A percentile compares a stretch with the other conserved stretches of the same genome.
Conservation (phyloP, 1,140 invertebrate genomes). For the Papilio machaon region DNA sequence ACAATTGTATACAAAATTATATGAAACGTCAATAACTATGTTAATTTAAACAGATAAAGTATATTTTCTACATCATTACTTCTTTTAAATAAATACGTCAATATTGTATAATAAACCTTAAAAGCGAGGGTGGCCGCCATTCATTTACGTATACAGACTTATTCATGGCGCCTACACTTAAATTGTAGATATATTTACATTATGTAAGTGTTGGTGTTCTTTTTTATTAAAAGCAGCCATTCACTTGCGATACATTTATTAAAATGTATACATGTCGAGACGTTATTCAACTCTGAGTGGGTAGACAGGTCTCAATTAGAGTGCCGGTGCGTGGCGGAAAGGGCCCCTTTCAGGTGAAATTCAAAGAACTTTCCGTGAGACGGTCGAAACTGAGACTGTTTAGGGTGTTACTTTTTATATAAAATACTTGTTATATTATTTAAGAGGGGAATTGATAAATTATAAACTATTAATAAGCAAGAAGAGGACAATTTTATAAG, state of each 20-base stretch:
- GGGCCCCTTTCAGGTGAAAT: constrained; percentile 59
- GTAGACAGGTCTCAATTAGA: constrained; percentile 75
- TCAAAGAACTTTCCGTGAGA: constrained; percentile 57
- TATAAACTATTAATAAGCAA: not conserved
- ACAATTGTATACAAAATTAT: too few relatives aligned
- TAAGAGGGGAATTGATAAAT: not conserved
- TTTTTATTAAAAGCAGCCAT: constrained; percentile 74
- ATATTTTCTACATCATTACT: constrained; percentile 21
- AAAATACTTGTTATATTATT: not conserved
- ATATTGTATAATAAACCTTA: constrained; percentile 66
- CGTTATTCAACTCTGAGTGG: constrained; percentile 71
- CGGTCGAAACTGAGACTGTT: constrained; percentile 56
- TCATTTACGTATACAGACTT: constrained; percentile 60
- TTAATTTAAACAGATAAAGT: not conserved
- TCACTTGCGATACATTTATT: constrained; percentile 79
- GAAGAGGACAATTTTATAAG: not conserved
- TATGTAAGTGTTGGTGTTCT: constrained; percentile 64
- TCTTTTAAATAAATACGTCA: constrained; percentile 57
- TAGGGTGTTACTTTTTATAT: constrained; percentile 40
- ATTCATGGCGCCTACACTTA: constrained; percentile 70
- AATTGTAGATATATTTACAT: constrained; percentile 75
- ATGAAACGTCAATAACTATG: too few relatives aligned
- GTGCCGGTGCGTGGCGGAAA: constrained; percentile 56
- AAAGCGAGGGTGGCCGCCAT: constrained; percentile 52
- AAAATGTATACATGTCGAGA: constrained; percentile 70